Evolutionary conservation across 2,888 invertebrate species (phyloP).

Genomic region (Sceliomorpha sp.): DNA sequence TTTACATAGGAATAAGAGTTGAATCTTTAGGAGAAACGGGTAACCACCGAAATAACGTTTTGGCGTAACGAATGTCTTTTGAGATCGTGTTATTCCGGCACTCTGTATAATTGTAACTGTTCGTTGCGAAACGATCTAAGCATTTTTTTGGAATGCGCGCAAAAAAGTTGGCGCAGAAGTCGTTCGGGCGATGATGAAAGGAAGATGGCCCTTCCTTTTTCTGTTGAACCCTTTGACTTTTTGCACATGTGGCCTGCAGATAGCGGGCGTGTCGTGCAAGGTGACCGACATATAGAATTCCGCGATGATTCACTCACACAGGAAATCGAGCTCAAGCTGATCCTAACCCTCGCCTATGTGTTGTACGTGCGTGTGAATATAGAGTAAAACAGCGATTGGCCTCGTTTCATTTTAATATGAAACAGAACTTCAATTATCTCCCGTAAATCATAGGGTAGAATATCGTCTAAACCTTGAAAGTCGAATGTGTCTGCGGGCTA

Average conservation of each 20-base stretch:
- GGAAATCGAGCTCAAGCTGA: conserved; percentile 40
- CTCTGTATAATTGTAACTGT: background rate
- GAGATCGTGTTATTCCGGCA: too few relatives aligned
- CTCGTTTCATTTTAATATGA: conserved; percentile 2
- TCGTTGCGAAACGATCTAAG: conserved; percentile 16
- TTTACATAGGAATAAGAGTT: too few relatives aligned
- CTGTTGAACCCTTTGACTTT: conserved; percentile 48
- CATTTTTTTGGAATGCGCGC: conserved; percentile 21
- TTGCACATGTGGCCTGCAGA: conserved; percentile 37
- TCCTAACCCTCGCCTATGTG: conserved; percentile 8
- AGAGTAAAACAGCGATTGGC: background rate
- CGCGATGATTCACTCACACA: conserved; percentile 33
- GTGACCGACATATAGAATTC: conserved; percentile 51
- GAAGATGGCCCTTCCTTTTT: conserved; percentile 37
- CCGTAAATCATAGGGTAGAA: conserved; percentile 1
- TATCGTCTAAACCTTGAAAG: too few relatives aligned
- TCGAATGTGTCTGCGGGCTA: background rate
- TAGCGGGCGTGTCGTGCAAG: conserved; percentile 40
- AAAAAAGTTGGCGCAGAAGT: conserved; percentile 15
- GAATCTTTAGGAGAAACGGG: too few relatives aligned
- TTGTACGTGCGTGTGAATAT: background rate
- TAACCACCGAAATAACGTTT: too few relatives aligned
- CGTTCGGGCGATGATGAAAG: background rate
- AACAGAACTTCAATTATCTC: background rate
- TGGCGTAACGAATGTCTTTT: too few relatives aligned